Conservation (phyloP, 2,797 vertebrate species). For the Kryptopterus vitreolus region DNA sequence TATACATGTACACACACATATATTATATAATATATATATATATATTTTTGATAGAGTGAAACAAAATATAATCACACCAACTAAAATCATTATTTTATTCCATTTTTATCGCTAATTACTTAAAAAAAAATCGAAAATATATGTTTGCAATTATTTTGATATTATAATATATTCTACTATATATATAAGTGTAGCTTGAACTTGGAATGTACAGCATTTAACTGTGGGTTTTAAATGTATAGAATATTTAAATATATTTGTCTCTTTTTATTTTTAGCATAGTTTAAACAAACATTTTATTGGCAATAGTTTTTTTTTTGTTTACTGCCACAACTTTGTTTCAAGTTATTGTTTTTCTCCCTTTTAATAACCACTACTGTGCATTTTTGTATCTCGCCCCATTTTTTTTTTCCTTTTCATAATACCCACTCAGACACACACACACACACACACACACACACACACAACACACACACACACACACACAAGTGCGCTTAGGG, state of each 20-base stretch:
- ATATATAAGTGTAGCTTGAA: too few relatives aligned
- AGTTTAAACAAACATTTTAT: neutral
- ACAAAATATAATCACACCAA: neutral
- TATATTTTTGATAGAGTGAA: neutral
- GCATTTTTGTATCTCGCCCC: neutral
- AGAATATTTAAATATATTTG: neutral
- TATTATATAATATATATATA: too few relatives aligned
- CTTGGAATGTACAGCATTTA: neutral
- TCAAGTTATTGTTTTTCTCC: neutral
- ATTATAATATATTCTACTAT: too few relatives aligned
- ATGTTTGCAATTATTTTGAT: too few relatives aligned
- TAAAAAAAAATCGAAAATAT: too few relatives aligned
- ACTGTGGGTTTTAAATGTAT: neutral
- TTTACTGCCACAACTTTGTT: neutral
- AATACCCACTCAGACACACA: slow-evolving; percentile 21
- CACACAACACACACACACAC: neutral
- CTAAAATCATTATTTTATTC: neutral
- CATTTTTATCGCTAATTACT: neutral
- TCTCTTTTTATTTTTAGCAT: too few relatives aligned
- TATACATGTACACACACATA: too few relatives aligned
- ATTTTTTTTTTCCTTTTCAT: neutral
- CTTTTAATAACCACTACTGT: neutral
- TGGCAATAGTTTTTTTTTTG: too few relatives aligned
- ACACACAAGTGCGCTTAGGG: slow-evolving; percentile 50
- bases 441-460: too few relatives aligned